Conservation (phyloP, 1,140 invertebrate species). For the Acromyrmex charruanus region DNA sequence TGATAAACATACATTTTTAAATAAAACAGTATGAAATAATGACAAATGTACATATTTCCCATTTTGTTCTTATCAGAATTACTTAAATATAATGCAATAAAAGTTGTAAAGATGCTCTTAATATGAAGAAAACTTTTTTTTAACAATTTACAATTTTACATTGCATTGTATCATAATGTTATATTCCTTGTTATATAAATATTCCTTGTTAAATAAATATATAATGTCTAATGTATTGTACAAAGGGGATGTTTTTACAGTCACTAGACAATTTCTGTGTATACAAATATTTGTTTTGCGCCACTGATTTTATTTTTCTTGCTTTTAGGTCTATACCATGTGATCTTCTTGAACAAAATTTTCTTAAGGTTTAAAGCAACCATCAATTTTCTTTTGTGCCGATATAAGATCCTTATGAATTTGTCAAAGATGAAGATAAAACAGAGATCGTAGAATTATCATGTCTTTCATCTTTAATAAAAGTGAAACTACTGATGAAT, state of each 20-base stretch:
- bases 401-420: background rate
- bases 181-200: background rate
- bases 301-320: constrained; percentile 51
- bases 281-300: background rate
- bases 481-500: background rate
- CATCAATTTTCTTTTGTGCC: constrained; percentile 39
- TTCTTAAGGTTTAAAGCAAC: background rate
- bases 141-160: constrained; percentile 20
- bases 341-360: constrained; percentile 49
- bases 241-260: background rate
- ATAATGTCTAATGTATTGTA: background rate
- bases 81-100: constrained; percentile 24
- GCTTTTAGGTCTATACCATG: constrained; percentile 59
- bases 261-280: background rate
- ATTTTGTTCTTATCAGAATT: constrained; percentile 2
- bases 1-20: constrained; percentile 15
- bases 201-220: background rate
- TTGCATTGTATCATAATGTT: constrained; percentile 1
- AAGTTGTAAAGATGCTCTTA: constrained; percentile 19
- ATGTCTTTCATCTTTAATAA: background rate
- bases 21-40: background rate
- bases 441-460: background rate
- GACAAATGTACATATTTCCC: constrained; percentile 1
- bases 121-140: constrained; percentile 5
- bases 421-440: background rate